Base-by-base conservation (phyloP, 2,113 vertebrate species). In the Amphilophus citrinellus region DNA sequence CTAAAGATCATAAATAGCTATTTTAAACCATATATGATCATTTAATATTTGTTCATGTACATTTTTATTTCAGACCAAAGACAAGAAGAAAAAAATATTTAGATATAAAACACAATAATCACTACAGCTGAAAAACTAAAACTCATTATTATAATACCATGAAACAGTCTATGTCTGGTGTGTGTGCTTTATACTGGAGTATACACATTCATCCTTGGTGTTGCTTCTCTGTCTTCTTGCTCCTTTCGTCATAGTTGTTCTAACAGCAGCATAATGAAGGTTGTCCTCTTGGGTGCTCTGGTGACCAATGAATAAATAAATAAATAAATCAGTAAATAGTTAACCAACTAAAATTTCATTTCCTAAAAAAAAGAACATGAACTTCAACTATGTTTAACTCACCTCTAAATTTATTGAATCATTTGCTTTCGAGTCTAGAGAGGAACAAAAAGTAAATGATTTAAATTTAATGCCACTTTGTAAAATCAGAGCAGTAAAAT, bases 371-470 rank as follows among this genome's bases (percentile, higher is more conserved):
- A 32, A 32, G 4, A 32, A 6, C 27, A 61, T 6, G 8, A 35
- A 30, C 27, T 30, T 5, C 27, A 24, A 24, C 35, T 47, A 8
- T 61, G 17, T 18, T 32, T 5, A 61, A 50, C 61, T 62, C 30
- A 35, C 61, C 17, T 62, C 17, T 62, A 35, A 5, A 61, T 61
- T 61, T 61, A 18, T 5, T 18, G 61, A 62, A 20, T 62, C 17
- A 1, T 62, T 62, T 0, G 17, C 0, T 10, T 62, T 35, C 35
- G 61, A 62, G 0, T 62, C 61, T 35, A 9, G 4, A 9, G 17
- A 20, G 8, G 3, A 10, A 24, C 24, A 35, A 32, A 32, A 32
- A 20, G 9, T 0, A 6, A 35, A 32, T 32, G 0, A 63, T 66
- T 65, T 17, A 42, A 65, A 42, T 39, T 42, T 14, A 2, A 42